Base-by-base conservation (phyloP, 2,888 invertebrate species). In the Harpalus rubripes region DNA sequence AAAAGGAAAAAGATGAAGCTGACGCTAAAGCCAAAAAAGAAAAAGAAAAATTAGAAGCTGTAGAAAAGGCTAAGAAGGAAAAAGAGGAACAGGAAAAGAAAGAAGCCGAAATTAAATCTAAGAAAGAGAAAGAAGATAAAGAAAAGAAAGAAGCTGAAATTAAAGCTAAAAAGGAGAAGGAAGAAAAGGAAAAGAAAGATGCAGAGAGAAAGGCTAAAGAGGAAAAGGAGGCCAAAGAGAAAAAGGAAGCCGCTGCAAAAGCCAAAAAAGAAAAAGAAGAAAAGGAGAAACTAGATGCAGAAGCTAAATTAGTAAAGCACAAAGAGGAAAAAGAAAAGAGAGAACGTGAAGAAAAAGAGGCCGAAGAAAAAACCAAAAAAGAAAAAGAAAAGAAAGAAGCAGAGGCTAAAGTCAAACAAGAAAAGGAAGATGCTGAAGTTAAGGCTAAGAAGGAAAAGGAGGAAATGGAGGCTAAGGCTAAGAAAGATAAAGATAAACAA, bases 11-110 rank as follows among this genome's bases (percentile, higher is more conserved):
- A 44, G 41, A 81, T 59, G 86, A 86, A 12, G 63, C 80, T 15
- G 74, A 85, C 79, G 68, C 82, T 32, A 52, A 85, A 85, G 81
- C 68, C 81, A 80, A 44, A n/a, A n/a, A n/a, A n/a, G n/a, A n/a
- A 52, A 52, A 6, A 52, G 44, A 86, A 78, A 22, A 84, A 32
- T 85, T 87, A 68, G 86, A 88, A n/a, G 85, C 85, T 80, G 85
- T 86, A 81, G 58, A 63, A 59, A 79, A 83, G 15, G 80, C 85
- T 18, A 87, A 87, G 44, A 85, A 86, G 63, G 89, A 90, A 16
- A 90, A 90, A 1, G 87, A 89, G 52, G 89, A 90, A 81, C 89
- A 89, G 41, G 89, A 88, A n/a, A 90, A 89, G 80, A 89, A 90
- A 4, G 89, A 88, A 2, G 87, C 86, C 58, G 88, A 88, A 10